Percentiles rank a stretch among this genome's conserved stretches.
Conservation (phyloP, 1,140 invertebrate species). For the Dermatophagoides farinae region DNA sequence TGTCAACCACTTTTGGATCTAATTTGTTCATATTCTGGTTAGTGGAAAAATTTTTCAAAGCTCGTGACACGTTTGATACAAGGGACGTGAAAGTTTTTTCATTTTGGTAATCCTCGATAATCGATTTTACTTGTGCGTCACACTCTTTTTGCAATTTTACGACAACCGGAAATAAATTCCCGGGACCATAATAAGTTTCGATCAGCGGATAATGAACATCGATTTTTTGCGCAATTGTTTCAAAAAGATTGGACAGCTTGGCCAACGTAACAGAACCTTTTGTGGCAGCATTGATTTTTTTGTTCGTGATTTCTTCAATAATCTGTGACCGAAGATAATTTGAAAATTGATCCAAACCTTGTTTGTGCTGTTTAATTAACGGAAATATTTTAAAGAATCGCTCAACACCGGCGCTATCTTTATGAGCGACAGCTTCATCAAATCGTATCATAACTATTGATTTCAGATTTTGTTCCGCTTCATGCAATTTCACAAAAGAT, state of each 20-base stretch:
- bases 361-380: slow-evolving; percentile 68
- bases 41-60: background rate
- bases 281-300: background rate
- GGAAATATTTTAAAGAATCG: slow-evolving; percentile 97
- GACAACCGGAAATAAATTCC: slow-evolving; percentile 46
- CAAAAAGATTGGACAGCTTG: slow-evolving; percentile 59
- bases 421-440: slow-evolving; percentile 67
- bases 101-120: slow-evolving; percentile 55
- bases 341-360: slow-evolving; percentile 78
- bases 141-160: slow-evolving; percentile 63
- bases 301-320: slow-evolving; percentile 9
- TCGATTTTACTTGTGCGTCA: slow-evolving; percentile 22
- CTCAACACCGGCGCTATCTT: slow-evolving; percentile 77
- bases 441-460: slow-evolving; percentile 57
- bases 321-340: slow-evolving; percentile 66
- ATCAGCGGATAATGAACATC: slow-evolving; percentile 80
- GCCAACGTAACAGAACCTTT: slow-evolving; percentile 33
- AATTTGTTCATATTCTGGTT: slow-evolving; percentile 14
- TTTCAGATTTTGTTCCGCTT: slow-evolving; percentile 54
- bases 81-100: slow-evolving; percentile 30
- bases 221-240: slow-evolving; percentile 63
- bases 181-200: slow-evolving; percentile 75
- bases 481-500: slow-evolving; percentile 59
- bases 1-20: slow-evolving; percentile 70
- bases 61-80: background rate